Conservation (phyloP, 2,888 invertebrate genomes). For the Carcina quercana region DNA sequence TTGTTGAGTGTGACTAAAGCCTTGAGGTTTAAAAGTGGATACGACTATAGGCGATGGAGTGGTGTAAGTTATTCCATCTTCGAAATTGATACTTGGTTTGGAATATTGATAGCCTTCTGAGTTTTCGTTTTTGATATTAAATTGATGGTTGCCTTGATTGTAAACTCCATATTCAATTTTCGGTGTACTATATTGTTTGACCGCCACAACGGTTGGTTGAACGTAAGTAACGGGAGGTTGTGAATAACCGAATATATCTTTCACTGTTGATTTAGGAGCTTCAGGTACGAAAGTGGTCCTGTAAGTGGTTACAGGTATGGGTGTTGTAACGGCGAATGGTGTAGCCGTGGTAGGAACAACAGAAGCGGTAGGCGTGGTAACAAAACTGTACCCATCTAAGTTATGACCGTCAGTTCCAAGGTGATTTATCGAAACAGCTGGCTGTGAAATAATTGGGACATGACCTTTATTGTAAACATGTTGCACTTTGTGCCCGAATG, state of each 20-base stretch:
- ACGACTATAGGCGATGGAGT: slow-evolving; percentile 47
- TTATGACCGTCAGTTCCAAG: slow-evolving; percentile 50
- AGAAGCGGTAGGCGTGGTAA: slow-evolving; percentile 58
- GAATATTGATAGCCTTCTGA: slow-evolving; percentile 42
- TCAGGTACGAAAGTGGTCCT: slow-evolving; percentile 54
- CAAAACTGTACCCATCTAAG: slow-evolving; percentile 46
- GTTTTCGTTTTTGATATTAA: slow-evolving; percentile 19
- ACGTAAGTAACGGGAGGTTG: slow-evolving; percentile 60
- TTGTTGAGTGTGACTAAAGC: slow-evolving; percentile 47
- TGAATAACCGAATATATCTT: slow-evolving; percentile 58
- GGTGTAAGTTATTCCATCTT: slow-evolving; percentile 48
- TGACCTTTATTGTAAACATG: slow-evolving; percentile 37
- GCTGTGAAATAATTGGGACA: slow-evolving; percentile 40
- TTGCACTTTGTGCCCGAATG: slow-evolving; percentile 23
- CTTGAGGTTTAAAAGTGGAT: slow-evolving; percentile 49
- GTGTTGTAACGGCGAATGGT: slow-evolving; percentile 51
- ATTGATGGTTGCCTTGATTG: slow-evolving; percentile 31
- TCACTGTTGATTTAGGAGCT: slow-evolving; percentile 51
- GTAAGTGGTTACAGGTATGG: slow-evolving; percentile 43
- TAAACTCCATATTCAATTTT: slow-evolving; percentile 38
- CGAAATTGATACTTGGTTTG: slow-evolving; percentile 50
- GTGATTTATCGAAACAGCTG: slow-evolving; percentile 54
- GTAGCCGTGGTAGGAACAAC: slow-evolving; percentile 59
- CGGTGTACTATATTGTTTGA: slow-evolving; percentile 37
- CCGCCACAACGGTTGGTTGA: slow-evolving; percentile 45